Evolutionary conservation across 2,113 vertebrate species (phyloP).

Genomic region (Alethe castanea): DNA sequence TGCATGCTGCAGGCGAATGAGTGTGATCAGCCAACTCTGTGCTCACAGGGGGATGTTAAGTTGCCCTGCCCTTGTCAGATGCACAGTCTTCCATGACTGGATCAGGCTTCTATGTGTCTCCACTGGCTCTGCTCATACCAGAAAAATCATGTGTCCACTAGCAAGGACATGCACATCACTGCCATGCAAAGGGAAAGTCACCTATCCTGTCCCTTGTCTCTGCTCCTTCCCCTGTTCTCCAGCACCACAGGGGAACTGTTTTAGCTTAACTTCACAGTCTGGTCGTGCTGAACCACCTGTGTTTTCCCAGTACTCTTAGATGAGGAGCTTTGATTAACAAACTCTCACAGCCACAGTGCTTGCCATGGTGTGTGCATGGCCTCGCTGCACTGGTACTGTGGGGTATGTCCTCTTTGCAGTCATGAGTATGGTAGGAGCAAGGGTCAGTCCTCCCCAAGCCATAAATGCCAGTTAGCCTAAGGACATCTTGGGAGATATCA

Average conservation of each 20-base stretch:
- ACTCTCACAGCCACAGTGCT: not conserved
- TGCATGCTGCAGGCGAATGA: accelerated
- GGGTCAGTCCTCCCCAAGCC: not conserved
- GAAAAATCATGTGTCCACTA: not conserved
- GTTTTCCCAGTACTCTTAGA: not conserved
- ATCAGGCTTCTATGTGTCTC: not conserved
- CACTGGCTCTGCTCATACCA: not conserved
- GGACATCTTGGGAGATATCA: not conserved
- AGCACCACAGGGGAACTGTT: not conserved
- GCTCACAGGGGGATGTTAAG: not conserved
- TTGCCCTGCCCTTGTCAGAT: not conserved
- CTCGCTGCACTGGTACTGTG: accelerated
- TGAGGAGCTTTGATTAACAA: not conserved
- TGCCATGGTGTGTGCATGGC: not conserved
- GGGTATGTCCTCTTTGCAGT: not conserved
- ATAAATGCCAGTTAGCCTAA: not conserved
- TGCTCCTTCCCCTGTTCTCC: not conserved
- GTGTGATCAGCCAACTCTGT: not conserved
- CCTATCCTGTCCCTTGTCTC: not conserved
- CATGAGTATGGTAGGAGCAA: not conserved
- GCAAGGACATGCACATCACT: not conserved
- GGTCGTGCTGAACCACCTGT: not conserved
- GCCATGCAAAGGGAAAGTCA: not conserved
- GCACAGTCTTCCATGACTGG: not conserved
- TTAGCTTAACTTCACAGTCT: not conserved